Evolutionary conservation across 2,797 vertebrate species (phyloP), one percentile per base, ranked within the genome.

Genomic region (Pipistrellus nathusii): DNA sequence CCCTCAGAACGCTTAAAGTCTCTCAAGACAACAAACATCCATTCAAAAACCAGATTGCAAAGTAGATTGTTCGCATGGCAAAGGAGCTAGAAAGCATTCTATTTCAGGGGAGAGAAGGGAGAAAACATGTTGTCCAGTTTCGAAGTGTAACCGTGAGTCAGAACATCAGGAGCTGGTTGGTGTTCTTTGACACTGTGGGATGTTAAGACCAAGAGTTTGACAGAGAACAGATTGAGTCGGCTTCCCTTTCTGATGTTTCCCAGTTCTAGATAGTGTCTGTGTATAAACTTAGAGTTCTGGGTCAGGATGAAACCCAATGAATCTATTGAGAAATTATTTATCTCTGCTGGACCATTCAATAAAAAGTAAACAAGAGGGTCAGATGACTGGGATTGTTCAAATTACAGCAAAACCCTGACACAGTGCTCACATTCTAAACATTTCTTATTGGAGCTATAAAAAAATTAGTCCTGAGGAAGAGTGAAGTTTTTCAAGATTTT

Each of bases 271-370:
- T 71, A 81, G 80, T 14, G 44, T n/a, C 48, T 95, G 4, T 17
- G 38, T 76, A 46, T 53, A 84, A 14, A 62, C 41, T 91, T 6
- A 5, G 51, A 72, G 59, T 76, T 94, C 81, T 66, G 25, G 53
- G 82, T 94, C 81, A 91, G 64, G 64, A 77, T 25, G 72, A 89
- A 94, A 80, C 18, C 75, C 76, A 87, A 35, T 80, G 32, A 87
- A 68, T 57, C 81, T 38, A 53, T 30, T 93, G 59, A 91, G 77
- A 93, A 68, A 92, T 91, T 83, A 85, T 71, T 93, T 82, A 46
- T 90, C 59, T 91, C 69, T 77, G 30, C 51, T 68, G 27, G 53
- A 71, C 72, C 55, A 85, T 62, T 91, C 55, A 68, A 41, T 84
- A 53, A 90, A 88, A 83, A 91, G 80, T 83, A 85, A 94, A 86